Percentiles rank a stretch among this genome's conserved stretches.
These are phyloP conservation scores for Aricia agestis DNA, from an alignment of 1,140 invertebrate genomes.

Conservation along the genomic window DNA sequence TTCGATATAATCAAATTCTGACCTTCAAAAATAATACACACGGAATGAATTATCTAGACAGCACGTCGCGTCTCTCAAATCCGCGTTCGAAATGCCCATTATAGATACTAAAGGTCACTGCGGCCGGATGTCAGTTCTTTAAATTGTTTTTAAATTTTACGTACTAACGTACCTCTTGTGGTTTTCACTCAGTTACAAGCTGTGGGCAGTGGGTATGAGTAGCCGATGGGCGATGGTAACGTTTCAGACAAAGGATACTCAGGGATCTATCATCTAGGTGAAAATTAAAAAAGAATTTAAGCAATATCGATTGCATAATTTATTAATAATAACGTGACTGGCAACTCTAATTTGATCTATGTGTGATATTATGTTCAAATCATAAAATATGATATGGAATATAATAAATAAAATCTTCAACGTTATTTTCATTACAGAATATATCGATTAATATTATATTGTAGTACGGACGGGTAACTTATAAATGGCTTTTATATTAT, in stretches of 20 bases:
- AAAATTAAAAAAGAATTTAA: no score
- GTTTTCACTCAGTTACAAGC: not conserved
- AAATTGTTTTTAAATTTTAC: not conserved
- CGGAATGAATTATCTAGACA: conserved; percentile 31
- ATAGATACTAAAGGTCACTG: conserved; percentile 29
- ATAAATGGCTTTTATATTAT: conserved; percentile 1
- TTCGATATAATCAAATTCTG: not conserved
- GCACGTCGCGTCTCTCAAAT: conserved; percentile 33
- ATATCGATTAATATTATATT: not conserved
- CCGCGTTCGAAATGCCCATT: conserved; percentile 29
- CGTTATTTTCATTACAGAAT: not conserved
- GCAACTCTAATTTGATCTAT: not conserved
- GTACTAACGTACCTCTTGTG: not conserved
- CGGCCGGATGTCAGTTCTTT: conserved; percentile 25
- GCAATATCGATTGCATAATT: no score
- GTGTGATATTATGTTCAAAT: not conserved
- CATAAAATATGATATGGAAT: not conserved
- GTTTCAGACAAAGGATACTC: no score
- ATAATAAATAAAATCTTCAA: not conserved
- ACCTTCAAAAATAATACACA: conserved; percentile 24
- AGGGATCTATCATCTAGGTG: no score
- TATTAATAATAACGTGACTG: not conserved
- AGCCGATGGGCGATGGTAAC: no score
- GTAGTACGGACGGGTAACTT: not conserved
- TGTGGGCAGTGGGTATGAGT: no score